Base-by-base conservation (phyloP, 2,113 vertebrate genomes). In the Nyctereutes procyonoides region DNA sequence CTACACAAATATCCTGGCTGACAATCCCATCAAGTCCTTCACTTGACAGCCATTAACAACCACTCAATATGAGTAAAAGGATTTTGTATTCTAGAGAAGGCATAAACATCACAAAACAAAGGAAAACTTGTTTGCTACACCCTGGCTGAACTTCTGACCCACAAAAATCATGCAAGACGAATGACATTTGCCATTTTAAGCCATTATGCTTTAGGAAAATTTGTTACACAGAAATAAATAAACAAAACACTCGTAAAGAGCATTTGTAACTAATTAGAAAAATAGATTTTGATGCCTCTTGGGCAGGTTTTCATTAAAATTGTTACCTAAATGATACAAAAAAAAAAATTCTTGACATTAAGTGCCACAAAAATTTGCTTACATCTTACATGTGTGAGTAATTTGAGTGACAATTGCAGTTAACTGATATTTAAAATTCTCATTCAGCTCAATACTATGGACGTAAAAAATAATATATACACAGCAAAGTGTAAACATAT, bases 381-480 rank as follows among this genome's bases (percentile, higher is more conserved):
- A 48, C 0, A 32, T 69, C 13, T 73, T 65, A 48, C 26, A 2
- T 56, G 5, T 48, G n/a, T 58, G 19, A 26, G 24, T 3, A 38
- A 90, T 55, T 90, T 84, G 67, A 91, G 38, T 67, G 56, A 67
- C 71, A 51, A 94, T 43, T 92, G 69, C 20, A 91, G 77, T 26
- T 16, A 8, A 96, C 2, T 35, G 26, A 80, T 30, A 74, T 28
- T 60, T 74, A 90, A 87, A 90, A 88, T 67, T 94, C 55, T 43
- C 43, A 88, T 62, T 94, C 55, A 67, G 28, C 32, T 53, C 51
- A 82, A 65, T 56, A 56, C 1, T 60, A 51, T 16, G 3, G 13
- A 65, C 85, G 65, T 8, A 84, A 67, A 67, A 62, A 86, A 69
- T 74, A 92, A 86, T 56, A 28, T 17, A 81, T 69, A 30, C 14